These are phyloP conservation scores for Rhorus exstirpatorius DNA, from an alignment of 2,888 invertebrate genomes.

Conservation along the genomic window DNA sequence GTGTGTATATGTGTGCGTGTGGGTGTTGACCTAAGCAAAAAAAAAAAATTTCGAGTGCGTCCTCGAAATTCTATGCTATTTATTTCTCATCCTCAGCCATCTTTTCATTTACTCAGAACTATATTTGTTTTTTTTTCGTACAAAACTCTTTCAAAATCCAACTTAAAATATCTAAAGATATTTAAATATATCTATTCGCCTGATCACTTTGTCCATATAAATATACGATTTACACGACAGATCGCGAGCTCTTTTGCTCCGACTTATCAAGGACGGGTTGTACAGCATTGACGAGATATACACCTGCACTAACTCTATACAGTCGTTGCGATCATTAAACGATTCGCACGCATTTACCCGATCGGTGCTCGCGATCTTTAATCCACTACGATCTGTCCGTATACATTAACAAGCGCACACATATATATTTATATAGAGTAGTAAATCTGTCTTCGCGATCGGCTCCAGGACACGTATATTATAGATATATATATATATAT, in stretches of 20 bases:
- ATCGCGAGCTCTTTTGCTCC: constrained; percentile 43
- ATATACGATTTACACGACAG: background rate
- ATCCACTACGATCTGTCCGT: constrained; percentile 23
- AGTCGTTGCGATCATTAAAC: constrained; percentile 52
- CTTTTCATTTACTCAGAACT: background rate
- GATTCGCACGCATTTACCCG: constrained; percentile 61
- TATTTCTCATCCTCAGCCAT: constrained; percentile 11
- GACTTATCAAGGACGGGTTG: constrained; percentile 32
- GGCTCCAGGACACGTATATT: constrained; percentile 48
- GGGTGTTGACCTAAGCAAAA: constrained; percentile 5
- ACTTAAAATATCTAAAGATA: background rate
- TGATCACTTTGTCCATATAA: constrained; percentile 10
- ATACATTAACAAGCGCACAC: constrained; percentile 12
- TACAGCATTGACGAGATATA: constrained; percentile 18
- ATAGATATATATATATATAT: background rate
- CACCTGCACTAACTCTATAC: constrained; percentile 38
- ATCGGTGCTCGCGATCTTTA: constrained; percentile 58
- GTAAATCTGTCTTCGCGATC: constrained; percentile 54
- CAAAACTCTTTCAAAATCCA: background rate
- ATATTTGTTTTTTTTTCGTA: background rate
- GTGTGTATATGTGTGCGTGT: too few relatives aligned
- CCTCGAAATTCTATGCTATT: background rate
- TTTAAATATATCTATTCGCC: background rate
- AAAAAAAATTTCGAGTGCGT: background rate
- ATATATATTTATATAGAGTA: constrained; percentile 1